Base-by-base conservation (phyloP, 2,797 vertebrate species). In the Cossypha dichroa region DNA sequence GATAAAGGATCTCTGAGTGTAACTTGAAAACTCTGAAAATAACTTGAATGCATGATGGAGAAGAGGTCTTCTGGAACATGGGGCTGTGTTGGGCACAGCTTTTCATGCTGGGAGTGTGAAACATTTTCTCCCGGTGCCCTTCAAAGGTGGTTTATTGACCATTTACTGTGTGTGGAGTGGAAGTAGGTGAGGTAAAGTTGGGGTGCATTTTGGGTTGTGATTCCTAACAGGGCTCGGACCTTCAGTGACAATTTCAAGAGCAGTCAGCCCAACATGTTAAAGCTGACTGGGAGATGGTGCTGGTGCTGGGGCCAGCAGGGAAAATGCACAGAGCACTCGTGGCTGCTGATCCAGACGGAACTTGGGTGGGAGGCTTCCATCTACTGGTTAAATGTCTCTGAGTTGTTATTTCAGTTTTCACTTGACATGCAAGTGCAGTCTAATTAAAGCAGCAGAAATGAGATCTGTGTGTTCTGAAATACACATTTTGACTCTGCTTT, bases 401-500 rank as follows among this genome's bases (percentile, higher is more conserved):
- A 68, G 51, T 11, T 58, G 33, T 85, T 91, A 91, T 74, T 72
- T 84, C 58, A 33, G 48, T 75, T 94, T 86, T 54, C 43, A 34
- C 31, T 69, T 85, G 59, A 73, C 48, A 60, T 49, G 62, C 25
- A 89, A 79, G 46, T 36, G 63, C 56, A 63, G 34, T 48, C 69
- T 85, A 87, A 81, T 76, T 89, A 74, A 95, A 92, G 76, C 48
- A 80, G 29, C 55, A 86, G 34, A 45, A 79, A 58, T 1, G 1
- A 86, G 54, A 82, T 70, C 49, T 77, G 13, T 33, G 72, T 85
- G 60, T 75, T 90, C 89, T 84, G 36, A 90, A 85, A 93, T 34
- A 22, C 10, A 31, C 11, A 10, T 64, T 90, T 81, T 54, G n/a
- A 79, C 56, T 91, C 72, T 60, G 59, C 14, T 34, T 82, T 88